Base-by-base conservation (phyloP, 2,113 vertebrate species). In the Siphamia tubifer region DNA sequence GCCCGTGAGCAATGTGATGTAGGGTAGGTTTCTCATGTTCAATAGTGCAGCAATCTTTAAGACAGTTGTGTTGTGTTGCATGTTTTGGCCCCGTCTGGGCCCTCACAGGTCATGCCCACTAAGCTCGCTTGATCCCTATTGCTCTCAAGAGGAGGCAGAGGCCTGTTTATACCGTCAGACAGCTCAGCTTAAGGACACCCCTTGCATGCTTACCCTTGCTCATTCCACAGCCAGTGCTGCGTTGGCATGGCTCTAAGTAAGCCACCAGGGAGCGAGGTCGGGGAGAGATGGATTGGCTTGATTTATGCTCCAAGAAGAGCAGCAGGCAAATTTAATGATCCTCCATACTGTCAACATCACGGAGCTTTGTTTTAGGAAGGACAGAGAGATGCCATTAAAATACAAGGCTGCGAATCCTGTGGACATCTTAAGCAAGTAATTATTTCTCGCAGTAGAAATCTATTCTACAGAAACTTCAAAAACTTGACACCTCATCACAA, bases 81-180 rank as follows among this genome's bases (percentile, higher is more conserved):
- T 83, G 62, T 80, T 70, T 73, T 44, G 74, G 69, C 68, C 69
- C 56, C 25, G 63, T 70, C 58, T 47, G 65, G 77, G 81, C 48
- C 68, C 77, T 75, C 74, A 17, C 70, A 70, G 79, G 87, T 86
- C 80, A 73, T 68, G 81, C 62, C 83, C 77, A 76, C 75, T 91
- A 92, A 92, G 88, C 88, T 76, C 5, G 64, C 64, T 82, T 92
- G 90, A 92, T 92, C 90, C 90, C 84, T 30, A 71, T 84, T 82
- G 84, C 87, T 91, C 90, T 91, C 87, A 8, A 64, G 81, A 88
- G 73, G 58, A 89, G 87, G 81, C 69, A 47, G 60, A 60, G 87
- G 81, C 83, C 84, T 81, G 88, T 88, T 90, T 91, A 84, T 88
- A 32, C 83, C 49, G 65, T 86, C 84, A 86, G 87, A 78, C 57